Conservation (phyloP, 1,140 invertebrate genomes). For the Ridgeia piscesae region DNA sequence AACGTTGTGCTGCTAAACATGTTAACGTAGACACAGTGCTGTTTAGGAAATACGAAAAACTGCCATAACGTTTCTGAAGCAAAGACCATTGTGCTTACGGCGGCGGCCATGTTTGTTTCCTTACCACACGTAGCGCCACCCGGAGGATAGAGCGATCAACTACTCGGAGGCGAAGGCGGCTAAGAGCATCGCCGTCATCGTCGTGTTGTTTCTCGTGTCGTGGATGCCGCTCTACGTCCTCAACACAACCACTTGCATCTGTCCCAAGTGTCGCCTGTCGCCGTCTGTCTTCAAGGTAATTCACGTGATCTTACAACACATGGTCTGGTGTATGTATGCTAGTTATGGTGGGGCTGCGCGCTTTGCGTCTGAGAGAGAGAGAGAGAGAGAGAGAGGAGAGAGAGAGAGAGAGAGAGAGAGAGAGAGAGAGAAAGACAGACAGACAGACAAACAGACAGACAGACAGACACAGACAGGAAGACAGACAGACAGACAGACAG, state of each 20-base stretch:
- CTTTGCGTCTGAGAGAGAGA: too few relatives aligned
- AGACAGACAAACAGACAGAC: neutral
- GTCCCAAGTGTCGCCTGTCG: slow-evolving; percentile 22
- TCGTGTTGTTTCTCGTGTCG: slow-evolving; percentile 87
- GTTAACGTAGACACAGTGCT: too few relatives aligned
- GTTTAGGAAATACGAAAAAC: neutral
- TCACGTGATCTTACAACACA: neutral
- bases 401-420: too few relatives aligned
- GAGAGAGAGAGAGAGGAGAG: too few relatives aligned
- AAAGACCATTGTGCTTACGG: neutral
- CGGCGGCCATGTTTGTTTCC: neutral
- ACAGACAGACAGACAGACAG: neutral
- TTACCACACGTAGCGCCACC: neutral
- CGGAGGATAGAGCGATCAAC: neutral
- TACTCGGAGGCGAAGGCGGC: slow-evolving; percentile 66
- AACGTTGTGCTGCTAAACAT: too few relatives aligned
- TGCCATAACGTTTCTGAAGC: neutral
- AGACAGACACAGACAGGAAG: neutral
- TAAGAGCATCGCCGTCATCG: slow-evolving; percentile 85
- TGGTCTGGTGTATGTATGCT: too few relatives aligned
- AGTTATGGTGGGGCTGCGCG: too few relatives aligned
- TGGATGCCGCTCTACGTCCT: slow-evolving; percentile 91
- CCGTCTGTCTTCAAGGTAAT: slow-evolving; percentile 72
- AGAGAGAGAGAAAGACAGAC: too few relatives aligned
- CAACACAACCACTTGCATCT: slow-evolving; percentile 72